Evolutionary conservation across 2,113 vertebrate genomes (phyloP), one percentile per base, ranked within the genome.

Genomic region (Pungitius pungitius): DNA sequence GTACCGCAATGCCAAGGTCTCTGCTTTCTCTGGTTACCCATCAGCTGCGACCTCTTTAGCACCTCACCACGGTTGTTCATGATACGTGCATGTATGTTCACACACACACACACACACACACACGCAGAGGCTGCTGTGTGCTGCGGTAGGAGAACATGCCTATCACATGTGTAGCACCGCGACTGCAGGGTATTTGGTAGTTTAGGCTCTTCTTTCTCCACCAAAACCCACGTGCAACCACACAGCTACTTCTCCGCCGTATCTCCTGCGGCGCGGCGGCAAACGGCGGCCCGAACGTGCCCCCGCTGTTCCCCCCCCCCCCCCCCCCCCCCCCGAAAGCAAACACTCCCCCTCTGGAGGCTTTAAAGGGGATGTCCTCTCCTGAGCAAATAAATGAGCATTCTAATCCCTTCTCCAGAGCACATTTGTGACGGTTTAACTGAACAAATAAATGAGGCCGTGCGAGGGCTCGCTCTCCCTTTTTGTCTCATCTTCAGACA

Each of bases 21-120:
- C 69, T 68, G 81, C 88, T 90, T 87, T 92, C 91, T 92, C 91
- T 88, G 79, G 86, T 91, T 92, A 87, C 90, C 80, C 82, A 88
- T 91, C 90, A 93, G 92, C 90, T 92, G 91, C 84, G 83, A 81
- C 88, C 87, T 88, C 78, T 90, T 88, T 86, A 83, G 86, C 80
- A 77, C 83, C 87, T 87, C 52, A 69, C 72, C 62, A 71, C 65
- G 84, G 63, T 63, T 80, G 64, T 82, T 75, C 77, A 63, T 68
- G 43, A 75, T 66, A 54, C 6, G 24, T 30, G 22, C 69, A 71
- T 43, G 42, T 27, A 69, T 30, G 45, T 30, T 33, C 82, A 82
- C 73, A 69, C 33, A n/a, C 27, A 5, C 2, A 39, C 40, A 67
- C 30, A n/a, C 49, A 51, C 27, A 26, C n/a, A 56, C 27, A 13